Percentiles rank a stretch among this genome's conserved stretches.
Conservation (phyloP, 2,113 vertebrate species). For the Stegastes partitus region DNA sequence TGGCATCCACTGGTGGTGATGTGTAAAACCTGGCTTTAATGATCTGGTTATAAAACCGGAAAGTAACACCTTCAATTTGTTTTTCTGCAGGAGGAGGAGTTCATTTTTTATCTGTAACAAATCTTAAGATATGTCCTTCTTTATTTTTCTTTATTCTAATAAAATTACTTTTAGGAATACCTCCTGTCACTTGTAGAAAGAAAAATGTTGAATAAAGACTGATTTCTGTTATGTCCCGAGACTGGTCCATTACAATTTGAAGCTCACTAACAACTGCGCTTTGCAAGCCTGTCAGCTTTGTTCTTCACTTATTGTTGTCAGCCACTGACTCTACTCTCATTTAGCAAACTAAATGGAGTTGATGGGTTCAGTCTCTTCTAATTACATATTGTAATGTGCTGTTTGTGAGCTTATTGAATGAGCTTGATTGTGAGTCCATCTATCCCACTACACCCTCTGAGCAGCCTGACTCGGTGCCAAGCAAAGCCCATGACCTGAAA, state of each 20-base stretch:
- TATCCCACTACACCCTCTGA: background rate
- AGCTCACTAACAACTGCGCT: slow-evolving; percentile 5
- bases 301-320: slow-evolving; percentile 3
- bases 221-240: slow-evolving; percentile 25
- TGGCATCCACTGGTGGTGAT: slow-evolving; percentile 42
- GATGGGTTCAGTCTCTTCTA: slow-evolving; percentile 1
- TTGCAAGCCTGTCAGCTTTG: slow-evolving; percentile 5
- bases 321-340: background rate
- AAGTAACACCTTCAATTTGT: slow-evolving; percentile 53
- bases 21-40: background rate
- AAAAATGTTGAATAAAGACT: slow-evolving; percentile 71
- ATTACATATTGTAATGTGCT: background rate
- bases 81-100: slow-evolving; percentile 82
- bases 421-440: slow-evolving; percentile 10
- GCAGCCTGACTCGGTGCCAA: slow-evolving; percentile 30
- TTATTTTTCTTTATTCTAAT: slow-evolving; percentile 4
- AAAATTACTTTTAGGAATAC: slow-evolving; percentile 22
- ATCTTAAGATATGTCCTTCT: slow-evolving; percentile 52
- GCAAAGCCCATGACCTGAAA: slow-evolving; percentile 32
- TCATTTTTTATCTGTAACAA: slow-evolving; percentile 84
- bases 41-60: slow-evolving; percentile 3
- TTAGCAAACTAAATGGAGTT: slow-evolving; percentile 7
- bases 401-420: slow-evolving; percentile 1
- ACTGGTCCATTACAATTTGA: slow-evolving; percentile 37
- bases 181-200: slow-evolving; percentile 46